Base-by-base conservation (phyloP, 2,113 vertebrate genomes). In the Engystomops pustulosus region DNA sequence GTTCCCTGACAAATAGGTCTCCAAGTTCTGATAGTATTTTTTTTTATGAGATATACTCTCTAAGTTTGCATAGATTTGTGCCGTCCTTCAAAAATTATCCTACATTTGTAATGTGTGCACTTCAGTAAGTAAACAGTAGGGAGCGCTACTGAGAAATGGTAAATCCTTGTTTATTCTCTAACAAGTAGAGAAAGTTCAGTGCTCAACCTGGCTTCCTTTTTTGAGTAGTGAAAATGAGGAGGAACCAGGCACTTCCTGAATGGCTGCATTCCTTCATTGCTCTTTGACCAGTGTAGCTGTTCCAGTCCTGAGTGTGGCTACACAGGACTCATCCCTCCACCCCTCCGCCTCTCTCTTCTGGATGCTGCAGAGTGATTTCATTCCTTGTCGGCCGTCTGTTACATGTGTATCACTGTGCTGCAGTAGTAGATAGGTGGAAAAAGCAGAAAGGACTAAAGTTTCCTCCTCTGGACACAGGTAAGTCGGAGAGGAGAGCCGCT, bases 381-480 rank as follows among this genome's bases (percentile, higher is more conserved):
- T 88, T 84, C 87, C 74, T 88, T 87, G 20, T 23, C 83, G 86
- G 18, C n/a, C 83, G 84, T 4, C 75, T 71, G 3, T 51, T 49
- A 0, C 44, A 27, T 81, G 85, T 75, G 49, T 79, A 81, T 60
- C 58, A 70, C 20, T 0, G 0, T 10, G 78, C 1, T 18, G 60
- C 78, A 34, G 79, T 87, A 71, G 2, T 0, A 75, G 74, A 44
- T 18, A 6, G 47, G 4, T 3, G 17, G 45, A 76, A 87, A 51
- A 23, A 45, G 15, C 69, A 85, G 6, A 81, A 77, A 58, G 32
- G n/a, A 30, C 70, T 58, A 84, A 32, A 81, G 79, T 68, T 36
- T 69, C 3, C 51, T 88, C 81, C 27, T 83, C 65, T 86, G 86
- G 79, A 79, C 79, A 27, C 86, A 90, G 90, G 90, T 94, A 91